These are phyloP conservation scores for Nestor notabilis DNA, from an alignment of 2,113 vertebrate genomes.

Conservation along the genomic window DNA sequence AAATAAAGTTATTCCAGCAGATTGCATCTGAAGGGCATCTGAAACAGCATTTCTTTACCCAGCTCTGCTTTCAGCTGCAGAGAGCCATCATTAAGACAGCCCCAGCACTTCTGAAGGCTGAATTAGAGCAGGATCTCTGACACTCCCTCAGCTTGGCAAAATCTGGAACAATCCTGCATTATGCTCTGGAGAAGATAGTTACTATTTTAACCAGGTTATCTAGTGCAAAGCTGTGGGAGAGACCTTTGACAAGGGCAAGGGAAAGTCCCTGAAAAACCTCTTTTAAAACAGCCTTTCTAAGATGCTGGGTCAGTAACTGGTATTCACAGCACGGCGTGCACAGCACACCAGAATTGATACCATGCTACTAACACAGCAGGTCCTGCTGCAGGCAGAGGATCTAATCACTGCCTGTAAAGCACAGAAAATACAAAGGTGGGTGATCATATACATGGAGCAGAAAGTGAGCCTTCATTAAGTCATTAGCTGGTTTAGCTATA, in stretches of 20 bases:
- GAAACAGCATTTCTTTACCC: background rate
- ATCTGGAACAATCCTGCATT: background rate
- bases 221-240: background rate
- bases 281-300: background rate
- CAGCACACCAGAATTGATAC: background rate
- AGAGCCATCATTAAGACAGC: background rate
- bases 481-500: background rate
- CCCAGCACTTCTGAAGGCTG: background rate
- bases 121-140: background rate
- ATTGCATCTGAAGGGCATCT: background rate
- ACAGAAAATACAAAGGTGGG: background rate
- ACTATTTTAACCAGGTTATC: slow-evolving; percentile 8
- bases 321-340: background rate
- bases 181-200: background rate
- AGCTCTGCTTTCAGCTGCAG: background rate
- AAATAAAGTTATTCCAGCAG: background rate
- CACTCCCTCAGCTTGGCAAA: background rate
- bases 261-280: background rate
- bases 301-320: background rate
- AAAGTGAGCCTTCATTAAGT: background rate
- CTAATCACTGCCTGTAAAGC: background rate
- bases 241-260: background rate
- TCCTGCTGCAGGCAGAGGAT: background rate
- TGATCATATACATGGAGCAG: background rate
- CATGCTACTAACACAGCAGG: background rate